Evolutionary conservation across 23 tunicate genomes (phyloP).

Genomic region (Botrylloides violaceus): DNA sequence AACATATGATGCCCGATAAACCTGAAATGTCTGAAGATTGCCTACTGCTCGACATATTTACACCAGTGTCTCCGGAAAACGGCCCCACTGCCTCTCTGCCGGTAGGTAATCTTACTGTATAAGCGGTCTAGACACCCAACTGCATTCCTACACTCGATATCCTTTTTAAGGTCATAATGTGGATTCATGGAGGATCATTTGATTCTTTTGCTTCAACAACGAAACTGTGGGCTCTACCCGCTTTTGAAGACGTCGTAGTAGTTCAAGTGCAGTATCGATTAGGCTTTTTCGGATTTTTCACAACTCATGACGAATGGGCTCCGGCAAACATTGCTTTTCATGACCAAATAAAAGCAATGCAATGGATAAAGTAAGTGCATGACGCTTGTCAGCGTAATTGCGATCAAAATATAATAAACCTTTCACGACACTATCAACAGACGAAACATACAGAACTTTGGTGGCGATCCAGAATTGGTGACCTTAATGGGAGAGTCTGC

Average conservation of each 20-base stretch:
- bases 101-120: constrained; percentile 28
- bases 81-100: constrained; percentile 21
- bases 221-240: constrained; percentile 74
- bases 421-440: constrained; percentile 7
- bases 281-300: constrained; percentile 77
- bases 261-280: constrained; percentile 85
- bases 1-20: constrained; percentile 27
- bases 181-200: constrained; percentile 89
- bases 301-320: constrained; percentile 64
- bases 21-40: constrained; percentile 61
- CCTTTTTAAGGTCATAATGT: constrained; percentile 52
- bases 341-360: constrained; percentile 74
- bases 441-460: constrained; percentile 57
- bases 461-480: constrained; percentile 68
- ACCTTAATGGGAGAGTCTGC: constrained; percentile 80
- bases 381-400: not conserved
- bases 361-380: constrained; percentile 67
- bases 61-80: constrained; percentile 32
- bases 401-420: not conserved
- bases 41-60: constrained; percentile 57
- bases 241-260: constrained; percentile 80
- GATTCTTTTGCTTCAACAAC: constrained; percentile 46
- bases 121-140: not conserved
- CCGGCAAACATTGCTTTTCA: constrained; percentile 57
- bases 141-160: not conserved